A percentile compares a stretch with the other conserved stretches of the same genome.
Evolutionary conservation across 37 sponge, comb jelly and placozoan genomes (phyloP).

Genomic region (Ephydatia muelleri): DNA sequence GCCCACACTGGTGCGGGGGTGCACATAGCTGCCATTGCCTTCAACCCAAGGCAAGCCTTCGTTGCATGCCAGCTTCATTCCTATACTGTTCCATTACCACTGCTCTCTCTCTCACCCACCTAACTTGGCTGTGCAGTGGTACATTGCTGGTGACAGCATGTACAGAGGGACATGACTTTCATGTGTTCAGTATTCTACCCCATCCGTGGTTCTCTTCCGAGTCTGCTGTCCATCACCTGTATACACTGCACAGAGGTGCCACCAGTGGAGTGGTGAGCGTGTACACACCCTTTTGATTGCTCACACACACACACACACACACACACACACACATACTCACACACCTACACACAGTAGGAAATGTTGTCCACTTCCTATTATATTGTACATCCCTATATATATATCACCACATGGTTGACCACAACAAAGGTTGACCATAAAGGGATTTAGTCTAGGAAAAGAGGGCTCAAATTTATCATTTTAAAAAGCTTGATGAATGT

Average conservation of each 20-base stretch:
- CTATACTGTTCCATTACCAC: too few species aligned
- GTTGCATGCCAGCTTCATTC: background rate
- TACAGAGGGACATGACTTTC: slow-evolving; percentile 83
- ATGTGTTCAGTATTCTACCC: slow-evolving; percentile 87
- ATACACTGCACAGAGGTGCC: slow-evolving; percentile 88
- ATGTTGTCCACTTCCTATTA: background rate
- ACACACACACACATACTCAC: too few species aligned
- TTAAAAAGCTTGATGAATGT: too few species aligned
- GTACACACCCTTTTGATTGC: too few species aligned
- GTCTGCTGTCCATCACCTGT: slow-evolving; percentile 87
- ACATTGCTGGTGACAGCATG: slow-evolving; percentile 86
- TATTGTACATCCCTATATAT: too few species aligned
- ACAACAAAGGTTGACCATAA: too few species aligned
- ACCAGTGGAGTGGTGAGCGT: slow-evolving; percentile 80
- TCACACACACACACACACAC: too few species aligned
- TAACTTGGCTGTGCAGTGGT: slow-evolving; percentile 66
- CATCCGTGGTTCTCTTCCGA: slow-evolving; percentile 77
- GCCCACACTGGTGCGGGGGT: slow-evolving; percentile 54
- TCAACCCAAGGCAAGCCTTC: slow-evolving; percentile 73
- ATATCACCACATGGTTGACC: too few species aligned
- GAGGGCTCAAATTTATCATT: too few species aligned
- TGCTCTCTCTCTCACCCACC: background rate
- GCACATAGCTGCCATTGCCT: slow-evolving; percentile 67
- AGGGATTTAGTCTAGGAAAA: too few species aligned
- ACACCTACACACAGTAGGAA: too few species aligned